phyloP scores from a whole-genome alignment of 2,113 vertebrate species.

The Neomonachus schauinslandi region DNA sequence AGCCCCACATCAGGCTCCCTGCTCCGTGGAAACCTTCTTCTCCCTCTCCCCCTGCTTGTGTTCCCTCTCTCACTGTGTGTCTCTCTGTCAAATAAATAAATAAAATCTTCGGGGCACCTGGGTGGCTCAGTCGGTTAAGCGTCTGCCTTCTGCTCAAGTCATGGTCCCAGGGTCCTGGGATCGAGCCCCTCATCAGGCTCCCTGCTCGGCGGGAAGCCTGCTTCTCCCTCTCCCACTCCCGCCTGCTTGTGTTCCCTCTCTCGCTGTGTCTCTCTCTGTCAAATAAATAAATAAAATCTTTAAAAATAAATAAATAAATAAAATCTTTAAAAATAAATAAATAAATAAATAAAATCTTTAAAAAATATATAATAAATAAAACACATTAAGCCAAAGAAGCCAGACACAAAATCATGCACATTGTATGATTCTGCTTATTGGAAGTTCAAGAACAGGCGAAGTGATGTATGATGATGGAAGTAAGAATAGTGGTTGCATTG shows the following conservation, averaged over 20 bases:
- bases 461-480: not conserved
- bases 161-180: not conserved
- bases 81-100: too few relatives aligned
- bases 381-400: not conserved
- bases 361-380: not conserved
- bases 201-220: not conserved
- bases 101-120: not conserved
- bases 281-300: too few relatives aligned
- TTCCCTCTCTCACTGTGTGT: too few relatives aligned
- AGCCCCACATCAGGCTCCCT: too few relatives aligned
- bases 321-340: too few relatives aligned
- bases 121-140: not conserved
- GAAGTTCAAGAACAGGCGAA: not conserved
- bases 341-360: too few relatives aligned
- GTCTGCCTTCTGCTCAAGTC: not conserved
- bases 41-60: too few relatives aligned
- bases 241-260: too few relatives aligned
- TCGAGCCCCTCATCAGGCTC: not conserved
- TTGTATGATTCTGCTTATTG: not conserved
- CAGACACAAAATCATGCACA: not conserved
- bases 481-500: not conserved
- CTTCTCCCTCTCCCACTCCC: not conserved
- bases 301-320: too few relatives aligned
- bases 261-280: too few relatives aligned
- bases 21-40: too few relatives aligned